Conservation (phyloP, 2,888 invertebrate species). For the Neocrepidodera transversa region DNA sequence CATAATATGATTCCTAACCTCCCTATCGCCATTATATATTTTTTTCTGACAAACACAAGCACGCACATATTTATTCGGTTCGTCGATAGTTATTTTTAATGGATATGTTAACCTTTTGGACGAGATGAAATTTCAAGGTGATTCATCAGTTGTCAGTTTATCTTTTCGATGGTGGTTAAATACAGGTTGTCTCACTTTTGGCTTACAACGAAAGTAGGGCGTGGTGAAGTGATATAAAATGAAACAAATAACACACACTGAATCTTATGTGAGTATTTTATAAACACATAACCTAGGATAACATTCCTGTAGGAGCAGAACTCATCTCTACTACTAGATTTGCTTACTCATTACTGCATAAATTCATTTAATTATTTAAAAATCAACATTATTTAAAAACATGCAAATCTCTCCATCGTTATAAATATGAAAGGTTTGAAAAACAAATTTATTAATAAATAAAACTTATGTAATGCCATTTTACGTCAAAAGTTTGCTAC, state of each 20-base stretch:
- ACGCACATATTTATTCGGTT: slow-evolving; percentile 8
- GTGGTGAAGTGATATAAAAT: slow-evolving; percentile 27
- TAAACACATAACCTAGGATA: slow-evolving; percentile 19
- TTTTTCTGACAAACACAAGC: slow-evolving; percentile 19
- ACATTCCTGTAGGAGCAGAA: slow-evolving; percentile 7
- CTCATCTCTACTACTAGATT: slow-evolving; percentile 3
- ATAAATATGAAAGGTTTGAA: no score
- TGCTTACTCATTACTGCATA: neutral
- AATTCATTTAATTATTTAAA: no score
- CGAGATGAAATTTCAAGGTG: slow-evolving; percentile 26
- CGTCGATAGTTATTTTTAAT: slow-evolving; percentile 17
- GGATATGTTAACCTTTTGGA: slow-evolving; percentile 22
- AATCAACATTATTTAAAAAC: no score
- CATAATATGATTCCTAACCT: slow-evolving; percentile 39
- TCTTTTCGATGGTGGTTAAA: slow-evolving; percentile 26
- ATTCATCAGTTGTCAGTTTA: slow-evolving; percentile 24
- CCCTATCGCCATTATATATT: slow-evolving; percentile 33
- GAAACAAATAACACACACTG: slow-evolving; percentile 27
- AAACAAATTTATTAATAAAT: neutral
- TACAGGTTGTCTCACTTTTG: slow-evolving; percentile 25
- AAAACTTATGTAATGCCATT: slow-evolving; percentile 10
- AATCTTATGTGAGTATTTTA: slow-evolving; percentile 25
- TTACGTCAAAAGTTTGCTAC: slow-evolving; percentile 4
- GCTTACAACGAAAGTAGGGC: slow-evolving; percentile 22
- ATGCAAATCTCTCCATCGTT: no score